phyloP scores from a whole-genome alignment of 2,888 invertebrate genomes.

The Pseudanteris insignis region DNA sequence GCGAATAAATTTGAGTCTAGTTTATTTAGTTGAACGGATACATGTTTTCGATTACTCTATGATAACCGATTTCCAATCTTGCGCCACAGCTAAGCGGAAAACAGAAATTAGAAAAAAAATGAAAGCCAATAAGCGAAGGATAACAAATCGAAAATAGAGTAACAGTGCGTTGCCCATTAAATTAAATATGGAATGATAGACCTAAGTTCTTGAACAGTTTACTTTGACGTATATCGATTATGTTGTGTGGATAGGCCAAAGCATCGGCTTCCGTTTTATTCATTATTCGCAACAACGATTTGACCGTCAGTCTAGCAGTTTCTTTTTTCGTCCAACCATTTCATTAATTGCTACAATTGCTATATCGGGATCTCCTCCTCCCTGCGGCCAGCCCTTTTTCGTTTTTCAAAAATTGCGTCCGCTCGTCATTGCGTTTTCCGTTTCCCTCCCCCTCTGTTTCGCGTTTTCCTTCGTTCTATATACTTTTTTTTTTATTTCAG shows the following conservation, averaged over 20 bases:
- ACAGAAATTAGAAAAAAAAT: too few relatives aligned
- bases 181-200: slow-evolving; percentile 33
- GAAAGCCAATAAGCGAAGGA: too few relatives aligned
- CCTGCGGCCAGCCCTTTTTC: slow-evolving; percentile 44
- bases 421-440: slow-evolving; percentile 25
- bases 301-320: slow-evolving; percentile 33
- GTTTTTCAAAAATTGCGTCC: slow-evolving; percentile 51
- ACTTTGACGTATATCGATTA: slow-evolving; percentile 41
- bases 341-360: slow-evolving; percentile 44
- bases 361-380: slow-evolving; percentile 13
- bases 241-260: slow-evolving; percentile 30
- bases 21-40: too few relatives aligned
- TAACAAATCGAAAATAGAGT: not conserved
- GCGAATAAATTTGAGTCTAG: too few relatives aligned
- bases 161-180: slow-evolving; percentile 3
- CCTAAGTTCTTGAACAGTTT: slow-evolving; percentile 6
- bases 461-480: slow-evolving; percentile 24
- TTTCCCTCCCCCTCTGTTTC: slow-evolving; percentile 9
- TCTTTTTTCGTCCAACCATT: slow-evolving; percentile 38
- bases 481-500: slow-evolving; percentile 23
- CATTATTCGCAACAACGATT: slow-evolving; percentile 44
- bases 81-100: too few relatives aligned
- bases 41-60: too few relatives aligned
- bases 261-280: slow-evolving; percentile 45
- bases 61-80: too few relatives aligned